Conservation (phyloP, 2,797 vertebrate genomes). For the Clarias laeviceps region DNA sequence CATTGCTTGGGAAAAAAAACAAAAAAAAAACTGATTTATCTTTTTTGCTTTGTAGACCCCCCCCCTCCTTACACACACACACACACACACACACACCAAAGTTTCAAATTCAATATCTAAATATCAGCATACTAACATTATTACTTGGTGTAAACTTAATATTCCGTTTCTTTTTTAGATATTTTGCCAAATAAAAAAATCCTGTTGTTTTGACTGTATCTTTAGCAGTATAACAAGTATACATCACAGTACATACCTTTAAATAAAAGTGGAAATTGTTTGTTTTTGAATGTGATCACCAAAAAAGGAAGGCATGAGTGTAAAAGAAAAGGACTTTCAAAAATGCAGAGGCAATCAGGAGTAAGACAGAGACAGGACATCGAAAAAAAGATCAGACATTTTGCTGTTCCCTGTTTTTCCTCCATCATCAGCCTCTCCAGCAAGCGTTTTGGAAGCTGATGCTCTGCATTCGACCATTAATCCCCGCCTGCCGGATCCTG, state of each 20-base stretch:
- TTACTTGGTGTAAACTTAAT: not conserved
- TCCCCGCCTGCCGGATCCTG: conserved; percentile 93
- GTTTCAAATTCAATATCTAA: not conserved
- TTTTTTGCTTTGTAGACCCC: not conserved
- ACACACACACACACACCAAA: too few species aligned
- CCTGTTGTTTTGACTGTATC: not conserved
- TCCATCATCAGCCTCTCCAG: conserved; percentile 80
- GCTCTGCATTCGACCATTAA: conserved; percentile 95
- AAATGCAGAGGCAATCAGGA: conserved; percentile 68
- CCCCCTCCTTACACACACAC: too few species aligned
- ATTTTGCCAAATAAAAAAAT: not conserved
- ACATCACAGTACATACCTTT: conserved; percentile 3
- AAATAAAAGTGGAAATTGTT: not conserved
- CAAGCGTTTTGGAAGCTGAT: conserved; percentile 90
- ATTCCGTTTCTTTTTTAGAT: not conserved
- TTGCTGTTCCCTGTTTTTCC: conserved; percentile 68
- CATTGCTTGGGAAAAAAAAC: not conserved
- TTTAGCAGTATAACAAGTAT: not conserved
- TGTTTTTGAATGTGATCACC: not conserved
- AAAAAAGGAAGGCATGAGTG: not conserved
- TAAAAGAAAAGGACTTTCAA: not conserved
- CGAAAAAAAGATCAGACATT: conserved; percentile 61
- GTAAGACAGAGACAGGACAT: conserved; percentile 53
- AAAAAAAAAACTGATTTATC: not conserved
- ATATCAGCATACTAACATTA: not conserved